Conservation (phyloP, 2,888 invertebrate species). For the Chaetogeoica ovagalla region DNA sequence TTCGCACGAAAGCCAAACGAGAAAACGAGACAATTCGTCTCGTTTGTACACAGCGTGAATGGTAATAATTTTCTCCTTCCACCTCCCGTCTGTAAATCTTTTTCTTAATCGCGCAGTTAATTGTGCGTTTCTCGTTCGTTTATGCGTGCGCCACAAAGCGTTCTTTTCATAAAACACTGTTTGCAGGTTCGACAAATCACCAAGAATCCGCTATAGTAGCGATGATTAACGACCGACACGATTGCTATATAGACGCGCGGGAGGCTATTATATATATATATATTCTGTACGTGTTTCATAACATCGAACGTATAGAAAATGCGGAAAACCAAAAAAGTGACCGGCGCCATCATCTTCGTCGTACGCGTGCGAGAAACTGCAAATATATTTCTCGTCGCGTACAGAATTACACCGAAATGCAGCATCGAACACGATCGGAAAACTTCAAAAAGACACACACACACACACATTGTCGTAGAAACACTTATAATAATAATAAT, state of each 20-base stretch:
- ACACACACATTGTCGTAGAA: background rate
- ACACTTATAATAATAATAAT: background rate
- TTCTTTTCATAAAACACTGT: constrained; percentile 38
- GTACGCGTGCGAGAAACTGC: too few relatives aligned
- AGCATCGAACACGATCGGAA: too few relatives aligned
- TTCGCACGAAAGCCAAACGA: background rate
- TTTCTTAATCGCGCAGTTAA: constrained; percentile 27
- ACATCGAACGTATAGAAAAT: background rate
- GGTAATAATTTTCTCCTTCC: constrained; percentile 14
- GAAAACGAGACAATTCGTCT: constrained; percentile 46
- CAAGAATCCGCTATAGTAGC: constrained; percentile 11
- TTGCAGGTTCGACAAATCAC: background rate
- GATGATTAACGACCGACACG: constrained; percentile 51
- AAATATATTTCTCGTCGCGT: too few relatives aligned
- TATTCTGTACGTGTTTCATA: background rate
- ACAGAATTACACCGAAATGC: background rate
- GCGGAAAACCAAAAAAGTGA: constrained; percentile 10
- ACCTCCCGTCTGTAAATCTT: background rate
- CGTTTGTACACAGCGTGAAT: constrained; percentile 4
- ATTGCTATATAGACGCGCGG: constrained; percentile 43
- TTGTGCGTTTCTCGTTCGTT: constrained; percentile 32
- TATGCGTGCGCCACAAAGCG: constrained; percentile 14
- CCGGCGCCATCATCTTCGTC: constrained; percentile 28
- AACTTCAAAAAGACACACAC: background rate
- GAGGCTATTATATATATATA: too few relatives aligned